These are phyloP conservation scores for Scrobipalpa costella DNA, from an alignment of 2,888 invertebrate genomes.

Conservation along the genomic window DNA sequence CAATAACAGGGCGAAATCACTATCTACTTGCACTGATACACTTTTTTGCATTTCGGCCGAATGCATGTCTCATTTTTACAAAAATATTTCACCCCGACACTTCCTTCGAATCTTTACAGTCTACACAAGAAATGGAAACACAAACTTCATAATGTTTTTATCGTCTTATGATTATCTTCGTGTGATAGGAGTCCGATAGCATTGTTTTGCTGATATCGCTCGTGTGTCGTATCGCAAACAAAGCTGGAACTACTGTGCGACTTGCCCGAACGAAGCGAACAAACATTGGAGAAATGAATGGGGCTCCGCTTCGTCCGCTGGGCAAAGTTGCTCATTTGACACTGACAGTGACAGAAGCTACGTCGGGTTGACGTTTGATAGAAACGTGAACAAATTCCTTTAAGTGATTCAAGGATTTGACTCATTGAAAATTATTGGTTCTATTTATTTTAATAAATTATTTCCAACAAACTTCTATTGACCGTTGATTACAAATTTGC, in stretches of 20 bases:
- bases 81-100: conserved; percentile 59
- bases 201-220: conserved; percentile 57
- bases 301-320: no score
- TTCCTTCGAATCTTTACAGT: conserved; percentile 50
- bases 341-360: conserved; percentile 9
- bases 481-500: no score
- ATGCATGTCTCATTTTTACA: conserved; percentile 80
- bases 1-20: conserved; percentile 89
- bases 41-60: conserved; percentile 85
- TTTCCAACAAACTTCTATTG: neutral
- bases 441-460: no score
- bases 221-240: conserved; percentile 51
- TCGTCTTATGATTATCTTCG: conserved; percentile 49
- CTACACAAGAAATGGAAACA: conserved; percentile 43
- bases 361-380: neutral
- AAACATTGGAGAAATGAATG: conserved; percentile 32
- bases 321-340: conserved; percentile 12
- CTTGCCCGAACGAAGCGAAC: conserved; percentile 36
- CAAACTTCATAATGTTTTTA: conserved; percentile 50
- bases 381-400: neutral
- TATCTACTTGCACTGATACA: conserved; percentile 92
- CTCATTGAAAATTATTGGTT: neutral
- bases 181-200: conserved; percentile 49
- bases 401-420: neutral
- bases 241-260: conserved; percentile 56